Evolutionary conservation across 2,797 vertebrate species (phyloP), one percentile per base, ranked within the genome.

Genomic region (Triplophysa yarkandensis): DNA sequence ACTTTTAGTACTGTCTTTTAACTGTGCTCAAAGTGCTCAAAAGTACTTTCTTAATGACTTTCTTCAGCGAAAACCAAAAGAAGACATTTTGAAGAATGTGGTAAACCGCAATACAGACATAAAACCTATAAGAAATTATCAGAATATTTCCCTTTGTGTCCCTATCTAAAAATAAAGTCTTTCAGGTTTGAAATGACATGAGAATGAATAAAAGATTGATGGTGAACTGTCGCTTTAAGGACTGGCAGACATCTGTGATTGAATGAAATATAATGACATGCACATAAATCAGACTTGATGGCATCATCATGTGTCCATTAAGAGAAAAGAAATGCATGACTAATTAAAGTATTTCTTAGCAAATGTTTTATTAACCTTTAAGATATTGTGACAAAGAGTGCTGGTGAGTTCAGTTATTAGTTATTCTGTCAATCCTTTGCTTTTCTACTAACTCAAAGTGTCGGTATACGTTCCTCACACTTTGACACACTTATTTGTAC

Each of bases 401-500:
- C 23, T 41, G 74, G 36, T 61, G 60, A 68, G 43, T 61, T 11
- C 36, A 48, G 28, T 71, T 25, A 77, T 72, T 73, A 57, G 10
- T 60, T 30, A 60, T 23, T 17, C 50, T 71, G 61, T 60, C 69
- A 39, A 50, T 44, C 7, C 57, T 62, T 13, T 71, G 25, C 6
- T 28, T 62, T 32, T 71, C 44, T 28, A 62, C 17, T 30, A 25
- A 6, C 41, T 25, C 39, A 66, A 77, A 58, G 61, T 36, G 57
- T 61, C 39, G 36, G 46, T 25, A 39, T 48, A 67, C 67, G 62
- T 77, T 68, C 63, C 44, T 58, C 16, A 57, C 1, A 6, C 28
- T 34, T 28, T 44, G 21, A 36, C 46, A 5, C 16, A 16, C 36
- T 74, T 58, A 78, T 78, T 78, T 74, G 71, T 74, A 74, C 39